Conservation (phyloP, 2,888 invertebrate species). For the Escarpia spicata region DNA sequence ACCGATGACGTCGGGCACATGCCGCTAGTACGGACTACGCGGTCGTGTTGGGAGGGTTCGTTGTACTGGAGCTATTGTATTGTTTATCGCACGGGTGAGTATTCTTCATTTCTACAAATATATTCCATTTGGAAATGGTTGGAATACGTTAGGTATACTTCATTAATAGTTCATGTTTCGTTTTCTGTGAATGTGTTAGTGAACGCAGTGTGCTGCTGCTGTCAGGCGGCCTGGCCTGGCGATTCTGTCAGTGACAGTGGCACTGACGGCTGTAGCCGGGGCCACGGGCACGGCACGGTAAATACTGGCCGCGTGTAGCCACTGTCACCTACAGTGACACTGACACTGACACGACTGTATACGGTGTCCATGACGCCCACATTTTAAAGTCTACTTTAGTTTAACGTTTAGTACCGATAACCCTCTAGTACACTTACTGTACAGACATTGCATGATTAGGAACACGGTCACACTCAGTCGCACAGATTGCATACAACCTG, state of each 20-base stretch:
- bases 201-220: not conserved
- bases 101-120: not conserved
- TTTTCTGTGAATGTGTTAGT: not conserved
- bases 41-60: slow-evolving; percentile 16
- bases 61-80: not conserved
- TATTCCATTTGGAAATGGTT: not conserved
- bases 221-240: not conserved
- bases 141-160: not conserved
- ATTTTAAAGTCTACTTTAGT: not conserved
- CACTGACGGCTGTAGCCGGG: too few species aligned
- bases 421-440: not conserved
- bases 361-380: not conserved
- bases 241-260: too few species aligned
- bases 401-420: not conserved
- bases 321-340: not conserved
- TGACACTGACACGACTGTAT: not conserved
- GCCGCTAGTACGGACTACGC: not conserved
- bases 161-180: not conserved
- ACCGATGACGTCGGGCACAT: not conserved
- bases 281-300: not conserved
- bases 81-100: slow-evolving; percentile 2
- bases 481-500: too few species aligned
- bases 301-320: not conserved
- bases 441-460: too few species aligned
- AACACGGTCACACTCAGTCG: too few species aligned